These are phyloP conservation scores for Macroglossus sobrinus DNA, from an alignment of 2,113 vertebrate genomes.

Conservation along the genomic window DNA sequence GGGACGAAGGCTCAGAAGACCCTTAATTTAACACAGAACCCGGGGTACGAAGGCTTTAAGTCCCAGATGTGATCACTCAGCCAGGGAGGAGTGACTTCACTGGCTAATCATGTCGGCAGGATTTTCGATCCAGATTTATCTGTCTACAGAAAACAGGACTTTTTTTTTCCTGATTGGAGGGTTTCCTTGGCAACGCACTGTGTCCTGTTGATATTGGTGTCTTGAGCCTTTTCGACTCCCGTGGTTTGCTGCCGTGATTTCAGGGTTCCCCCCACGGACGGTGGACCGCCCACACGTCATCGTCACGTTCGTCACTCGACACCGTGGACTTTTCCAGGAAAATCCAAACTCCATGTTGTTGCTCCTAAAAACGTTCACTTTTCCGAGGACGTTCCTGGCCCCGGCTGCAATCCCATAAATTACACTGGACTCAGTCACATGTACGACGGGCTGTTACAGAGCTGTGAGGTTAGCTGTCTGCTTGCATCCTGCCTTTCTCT, in stretches of 20 bases:
- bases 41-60: background rate
- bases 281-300: background rate
- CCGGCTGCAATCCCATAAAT: constrained; percentile 75
- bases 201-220: accelerated
- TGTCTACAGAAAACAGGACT: background rate
- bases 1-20: accelerated
- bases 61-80: too few relatives aligned
- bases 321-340: background rate
- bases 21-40: background rate
- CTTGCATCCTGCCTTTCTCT: constrained; percentile 78
- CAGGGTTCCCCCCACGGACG: background rate
- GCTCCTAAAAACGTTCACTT: constrained; percentile 63
- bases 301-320: background rate
- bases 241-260: background rate
- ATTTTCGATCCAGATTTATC: background rate
- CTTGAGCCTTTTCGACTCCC: background rate
- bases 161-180: accelerated
- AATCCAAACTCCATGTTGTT: background rate
- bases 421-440: constrained; percentile 79
- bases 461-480: constrained; percentile 78
- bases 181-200: background rate
- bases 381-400: constrained; percentile 71
- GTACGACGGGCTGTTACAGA: constrained; percentile 80
- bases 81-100: background rate
- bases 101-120: background rate